Base-by-base conservation (phyloP, 2,113 vertebrate species). In the Ranitomeya variabilis region DNA sequence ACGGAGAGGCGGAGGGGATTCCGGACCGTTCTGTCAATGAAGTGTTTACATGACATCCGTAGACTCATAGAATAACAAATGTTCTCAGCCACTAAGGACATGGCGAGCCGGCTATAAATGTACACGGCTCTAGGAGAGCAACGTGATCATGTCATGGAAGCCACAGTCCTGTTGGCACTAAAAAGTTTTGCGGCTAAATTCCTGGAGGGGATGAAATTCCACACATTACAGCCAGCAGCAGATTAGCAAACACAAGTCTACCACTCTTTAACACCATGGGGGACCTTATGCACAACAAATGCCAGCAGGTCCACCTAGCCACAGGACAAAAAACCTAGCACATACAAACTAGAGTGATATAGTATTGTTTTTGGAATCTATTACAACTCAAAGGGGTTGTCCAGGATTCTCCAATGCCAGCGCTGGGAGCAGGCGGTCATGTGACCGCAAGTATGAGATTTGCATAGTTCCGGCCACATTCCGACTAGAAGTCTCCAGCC, bases 21-120 rank as follows among this genome's bases (percentile, higher is more conserved):
- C 54, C 54, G 31, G 23, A 16, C 9, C 13, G 19, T 23, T 59
- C 78, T 59, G 55, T 59, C 78, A 80, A 60, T 80, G 57, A 80
- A 59, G 78, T 80, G 54, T 80, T 26, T 59, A 59, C 78, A 60
- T 59, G 54, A 80, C n/a, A 80, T 59, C 78, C 60, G 55, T 80
- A 60, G 78, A 15, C 55, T 78, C 52, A 12, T 78, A 57, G 51
- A 57, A 59, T 80, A 59, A 80, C 78, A 80, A 31, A 60, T 59
- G 51, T 12, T 80, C 13, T 23, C 19, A 57, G 23, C 54, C 57
- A 80, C 55, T 31, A 80, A 59, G 78, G 14, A 5, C 14, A 54
- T 74, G 7, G 71, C 45, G 45, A 45, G 71, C 31, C 13, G 4
- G 71, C 71, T 74, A 74, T 74, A 45, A 74, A 74, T 51, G 71